Base-by-base conservation (phyloP, 2,797 vertebrate genomes). In the Cryptoprocta ferox region DNA sequence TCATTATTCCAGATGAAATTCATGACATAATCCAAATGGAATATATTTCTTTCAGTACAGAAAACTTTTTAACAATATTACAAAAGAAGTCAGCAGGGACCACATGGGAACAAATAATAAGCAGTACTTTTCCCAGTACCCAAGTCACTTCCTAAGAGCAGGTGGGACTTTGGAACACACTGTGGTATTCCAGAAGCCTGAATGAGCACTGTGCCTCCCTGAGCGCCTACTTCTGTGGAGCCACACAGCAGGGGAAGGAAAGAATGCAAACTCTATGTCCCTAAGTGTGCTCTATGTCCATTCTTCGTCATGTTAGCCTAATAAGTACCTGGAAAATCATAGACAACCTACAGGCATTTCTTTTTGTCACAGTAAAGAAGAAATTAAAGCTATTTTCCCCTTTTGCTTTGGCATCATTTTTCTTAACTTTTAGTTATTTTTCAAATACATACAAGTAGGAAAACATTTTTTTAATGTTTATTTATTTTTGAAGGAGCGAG, bases 1-100 rank as follows among this genome's bases (percentile, higher is more conserved):
- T 95, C 92, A 95, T 91, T 93, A 97, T 97, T 86, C 70, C 18
- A 39, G 42, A 91, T 83, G 94, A 85, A 97, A 95, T 94, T 98
- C 90, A 97, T 97, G 97, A 97, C 90, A 97, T 91, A 96, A 97
- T 89, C 84, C 92, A 96, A 97, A 95, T 73, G 87, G 92, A 97
- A 94, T 88, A 93, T 53, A 91, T 97, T 97, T 97, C 95, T 95
- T 94, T 82, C 68, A 93, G 89, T 81, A 95, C 95, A 96, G 80
- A 93, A 92, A 97, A 97, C 70, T 95, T 96, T 96, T 81, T 18
- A 97, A 91, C 39, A 92, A 16, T 26, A 89, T 94, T 89, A 92
- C 16, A 96, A 73, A 68, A 16, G 45, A 94, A 91, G 75, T 82
- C 95, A 82, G 75, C 59, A 76, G 73, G 79, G 84, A 70, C 65